Conservation (phyloP, 2,113 vertebrate species). For the Chelonoidis abingdonii region DNA sequence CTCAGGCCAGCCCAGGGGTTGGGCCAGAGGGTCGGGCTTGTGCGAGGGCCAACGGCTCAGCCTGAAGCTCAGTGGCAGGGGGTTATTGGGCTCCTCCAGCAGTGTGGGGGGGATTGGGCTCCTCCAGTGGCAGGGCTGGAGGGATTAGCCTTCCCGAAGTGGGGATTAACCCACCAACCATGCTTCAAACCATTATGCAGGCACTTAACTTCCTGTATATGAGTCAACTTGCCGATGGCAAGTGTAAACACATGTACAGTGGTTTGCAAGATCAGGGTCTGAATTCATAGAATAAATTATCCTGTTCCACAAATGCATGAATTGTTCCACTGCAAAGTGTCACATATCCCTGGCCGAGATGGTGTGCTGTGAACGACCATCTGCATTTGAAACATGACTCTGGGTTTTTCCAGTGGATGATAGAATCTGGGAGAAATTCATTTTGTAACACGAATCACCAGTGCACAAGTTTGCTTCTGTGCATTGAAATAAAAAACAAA, state of each 20-base stretch:
- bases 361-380: not conserved
- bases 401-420: not conserved
- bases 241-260: too few relatives aligned
- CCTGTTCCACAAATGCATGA: fast-evolving
- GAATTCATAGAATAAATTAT: not conserved
- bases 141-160: not conserved
- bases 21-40: too few relatives aligned
- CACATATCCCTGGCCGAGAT: not conserved
- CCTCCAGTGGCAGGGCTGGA: too few relatives aligned
- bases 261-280: fast-evolving
- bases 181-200: not conserved
- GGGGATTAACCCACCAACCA: not conserved
- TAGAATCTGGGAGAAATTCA: not conserved
- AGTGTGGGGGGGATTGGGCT: too few relatives aligned
- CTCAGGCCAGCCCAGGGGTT: too few relatives aligned
- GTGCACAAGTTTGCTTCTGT: fast-evolving
- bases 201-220: not conserved
- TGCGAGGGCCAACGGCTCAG: too few relatives aligned
- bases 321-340: not conserved
- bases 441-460: not conserved
- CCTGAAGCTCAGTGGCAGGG: too few relatives aligned
- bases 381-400: not conserved
- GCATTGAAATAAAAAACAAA: not conserved
- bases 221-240: not conserved
- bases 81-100: too few relatives aligned